These are phyloP conservation scores for Ptilorrhoa leucosticta DNA, from an alignment of 2,113 vertebrate genomes.

Conservation along the genomic window DNA sequence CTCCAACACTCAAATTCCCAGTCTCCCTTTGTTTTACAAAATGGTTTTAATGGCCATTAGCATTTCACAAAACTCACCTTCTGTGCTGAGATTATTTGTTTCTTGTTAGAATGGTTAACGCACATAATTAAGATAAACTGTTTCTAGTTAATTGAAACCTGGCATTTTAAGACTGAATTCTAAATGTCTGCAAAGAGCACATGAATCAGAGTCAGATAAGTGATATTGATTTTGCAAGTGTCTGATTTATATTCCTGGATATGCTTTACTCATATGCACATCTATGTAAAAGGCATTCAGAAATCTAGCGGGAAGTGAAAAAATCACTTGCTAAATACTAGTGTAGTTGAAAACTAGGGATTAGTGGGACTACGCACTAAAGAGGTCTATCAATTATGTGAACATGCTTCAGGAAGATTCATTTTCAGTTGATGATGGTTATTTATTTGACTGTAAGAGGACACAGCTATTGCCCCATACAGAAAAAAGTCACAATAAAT, in stretches of 20 bases:
- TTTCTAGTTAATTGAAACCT: slow-evolving; percentile 70
- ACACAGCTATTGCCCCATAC: background rate
- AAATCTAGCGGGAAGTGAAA: slow-evolving; percentile 5
- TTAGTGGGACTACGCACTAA: background rate
- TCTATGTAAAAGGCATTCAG: background rate
- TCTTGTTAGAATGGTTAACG: slow-evolving; percentile 50
- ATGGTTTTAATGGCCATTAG: slow-evolving; percentile 14
- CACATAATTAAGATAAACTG: slow-evolving; percentile 71
- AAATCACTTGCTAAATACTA: background rate
- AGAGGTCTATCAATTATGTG: background rate
- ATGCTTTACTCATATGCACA: background rate
- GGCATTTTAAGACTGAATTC: slow-evolving; percentile 43
- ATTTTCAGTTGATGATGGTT: background rate
- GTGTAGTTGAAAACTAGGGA: background rate
- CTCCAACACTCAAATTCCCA: background rate
- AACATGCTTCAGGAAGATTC: background rate
- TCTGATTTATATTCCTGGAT: slow-evolving; percentile 22
- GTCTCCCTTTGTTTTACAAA: slow-evolving; percentile 14
- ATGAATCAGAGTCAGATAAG: slow-evolving; percentile 58
- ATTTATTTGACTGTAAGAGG: background rate
- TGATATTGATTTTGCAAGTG: slow-evolving; percentile 37
- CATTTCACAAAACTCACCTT: slow-evolving; percentile 50
- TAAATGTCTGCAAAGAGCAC: slow-evolving; percentile 47
- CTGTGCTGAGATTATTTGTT: slow-evolving; percentile 62
- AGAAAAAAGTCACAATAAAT: background rate